Evolutionary conservation across 1,140 invertebrate genomes (phyloP).

Genomic region (Globodera rostochiensis): DNA sequence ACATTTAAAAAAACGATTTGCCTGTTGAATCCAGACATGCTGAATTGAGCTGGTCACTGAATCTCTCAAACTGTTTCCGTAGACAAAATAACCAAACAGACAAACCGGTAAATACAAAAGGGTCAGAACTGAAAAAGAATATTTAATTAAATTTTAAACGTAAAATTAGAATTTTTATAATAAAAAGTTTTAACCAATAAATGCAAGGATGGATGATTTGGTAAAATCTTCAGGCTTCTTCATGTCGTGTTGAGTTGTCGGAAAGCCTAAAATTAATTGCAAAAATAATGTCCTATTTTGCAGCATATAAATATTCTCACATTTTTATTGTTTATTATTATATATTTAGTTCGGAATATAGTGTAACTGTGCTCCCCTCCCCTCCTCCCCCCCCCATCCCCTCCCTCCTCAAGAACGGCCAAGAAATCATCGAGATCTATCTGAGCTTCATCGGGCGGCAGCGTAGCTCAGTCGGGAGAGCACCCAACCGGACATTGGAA

Average conservation of each 20-base stretch:
- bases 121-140: conserved; percentile 32
- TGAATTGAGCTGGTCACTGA: conserved; percentile 61
- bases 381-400: no score
- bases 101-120: conserved; percentile 51
- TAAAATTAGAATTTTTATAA: conserved; percentile 1
- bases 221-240: conserved; percentile 63
- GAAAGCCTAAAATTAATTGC: conserved; percentile 9
- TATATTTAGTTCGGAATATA: background rate
- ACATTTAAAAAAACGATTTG: conserved; percentile 19
- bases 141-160: conserved; percentile 15
- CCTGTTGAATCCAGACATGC: conserved; percentile 58
- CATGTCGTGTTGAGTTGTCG: conserved; percentile 53
- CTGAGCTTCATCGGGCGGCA: no score
- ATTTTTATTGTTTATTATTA: no score
- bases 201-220: conserved; percentile 46
- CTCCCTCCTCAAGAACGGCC: no score
- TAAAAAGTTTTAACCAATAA: conserved; percentile 39
- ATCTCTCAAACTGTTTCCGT: conserved; percentile 58
- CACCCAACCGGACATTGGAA: no score
- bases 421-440: no score
- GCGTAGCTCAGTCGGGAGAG: no score
- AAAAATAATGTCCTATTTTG: no score
- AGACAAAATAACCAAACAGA: conserved; percentile 57
- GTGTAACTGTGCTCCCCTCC: no score
- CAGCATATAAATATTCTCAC: no score